Conservation (phyloP, 1,140 invertebrate species). For the Eciton burchellii region DNA sequence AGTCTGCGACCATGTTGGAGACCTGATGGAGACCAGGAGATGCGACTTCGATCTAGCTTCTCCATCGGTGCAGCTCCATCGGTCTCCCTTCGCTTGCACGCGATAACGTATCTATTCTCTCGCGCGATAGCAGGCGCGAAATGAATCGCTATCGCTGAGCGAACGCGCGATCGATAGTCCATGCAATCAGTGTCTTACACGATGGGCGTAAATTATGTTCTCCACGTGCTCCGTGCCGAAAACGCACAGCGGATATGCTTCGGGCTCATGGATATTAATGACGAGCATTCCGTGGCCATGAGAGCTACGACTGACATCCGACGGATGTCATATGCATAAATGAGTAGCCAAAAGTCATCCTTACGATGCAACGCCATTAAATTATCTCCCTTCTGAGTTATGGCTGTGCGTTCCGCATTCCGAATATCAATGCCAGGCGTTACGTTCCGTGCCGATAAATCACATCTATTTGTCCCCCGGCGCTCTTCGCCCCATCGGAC, state of each 20-base stretch:
- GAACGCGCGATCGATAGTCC: conserved; percentile 25
- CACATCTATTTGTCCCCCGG: conserved; percentile 24
- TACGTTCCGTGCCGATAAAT: conserved; percentile 16
- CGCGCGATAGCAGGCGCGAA: not conserved
- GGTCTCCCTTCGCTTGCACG: not conserved
- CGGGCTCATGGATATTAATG: conserved; percentile 71
- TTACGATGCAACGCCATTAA: conserved; percentile 65
- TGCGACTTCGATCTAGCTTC: not conserved
- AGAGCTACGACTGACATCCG: conserved; percentile 20
- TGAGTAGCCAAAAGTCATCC: conserved; percentile 27
- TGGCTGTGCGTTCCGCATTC: not conserved
- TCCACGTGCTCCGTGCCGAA: conserved; percentile 7
- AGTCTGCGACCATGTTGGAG: no score
- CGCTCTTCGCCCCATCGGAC: not conserved
- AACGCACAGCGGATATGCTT: conserved; percentile 60
- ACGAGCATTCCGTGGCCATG: conserved; percentile 46
- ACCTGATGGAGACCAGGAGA: not conserved
- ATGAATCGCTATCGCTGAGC: not conserved
- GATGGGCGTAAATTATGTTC: conserved; percentile 26
- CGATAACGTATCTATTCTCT: not conserved
- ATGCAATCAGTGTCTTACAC: conserved; percentile 6
- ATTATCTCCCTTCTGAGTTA: conserved; percentile 51
- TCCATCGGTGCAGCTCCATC: not conserved
- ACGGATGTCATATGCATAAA: conserved; percentile 62
- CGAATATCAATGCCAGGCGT: conserved; percentile 60